Evolutionary conservation across 2,888 invertebrate genomes (phyloP).

Genomic region (Lottia gigantea): DNA sequence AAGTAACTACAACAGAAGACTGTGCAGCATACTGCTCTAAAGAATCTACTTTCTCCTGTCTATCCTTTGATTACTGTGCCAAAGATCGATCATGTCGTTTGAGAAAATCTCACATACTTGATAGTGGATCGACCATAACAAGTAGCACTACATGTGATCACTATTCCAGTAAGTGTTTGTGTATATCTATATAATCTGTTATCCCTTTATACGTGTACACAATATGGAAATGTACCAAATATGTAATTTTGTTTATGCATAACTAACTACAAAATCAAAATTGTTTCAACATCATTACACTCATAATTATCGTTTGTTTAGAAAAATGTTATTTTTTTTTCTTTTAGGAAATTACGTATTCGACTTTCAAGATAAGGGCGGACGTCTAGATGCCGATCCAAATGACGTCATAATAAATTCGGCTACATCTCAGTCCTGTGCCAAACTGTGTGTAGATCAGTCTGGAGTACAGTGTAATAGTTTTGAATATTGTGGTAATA

Average conservation of each 20-base stretch:
- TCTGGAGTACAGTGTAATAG: constrained; percentile 28
- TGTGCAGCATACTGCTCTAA: constrained; percentile 44
- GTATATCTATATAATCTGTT: no score
- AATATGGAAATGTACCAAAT: no score
- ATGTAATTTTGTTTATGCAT: no score
- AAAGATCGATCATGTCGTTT: constrained; percentile 33
- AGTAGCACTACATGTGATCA: constrained; percentile 32
- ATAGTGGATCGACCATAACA: constrained; percentile 25
- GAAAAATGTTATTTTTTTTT: no score
- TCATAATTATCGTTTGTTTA: no score
- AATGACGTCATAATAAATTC: constrained; percentile 27
- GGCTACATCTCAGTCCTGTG: constrained; percentile 38
- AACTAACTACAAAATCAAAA: no score
- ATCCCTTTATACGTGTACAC: no score
- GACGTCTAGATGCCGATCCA: constrained; percentile 25
- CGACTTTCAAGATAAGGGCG: constrained; percentile 34
- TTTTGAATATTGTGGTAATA: constrained; percentile 41
- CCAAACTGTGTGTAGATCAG: constrained; percentile 40
- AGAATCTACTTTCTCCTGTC: constrained; percentile 30
- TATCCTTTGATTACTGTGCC: constrained; percentile 42
- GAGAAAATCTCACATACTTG: constrained; percentile 34
- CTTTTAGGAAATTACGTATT: constrained; percentile 37
- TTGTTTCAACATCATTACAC: no score
- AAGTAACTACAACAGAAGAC: constrained; percentile 30
- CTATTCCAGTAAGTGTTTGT: constrained; percentile 34